A percentile compares a stretch with the other conserved stretches of the same genome.
phyloP scores from a whole-genome alignment of 2,888 invertebrate genomes.

The Drosophila pullipes region DNA sequence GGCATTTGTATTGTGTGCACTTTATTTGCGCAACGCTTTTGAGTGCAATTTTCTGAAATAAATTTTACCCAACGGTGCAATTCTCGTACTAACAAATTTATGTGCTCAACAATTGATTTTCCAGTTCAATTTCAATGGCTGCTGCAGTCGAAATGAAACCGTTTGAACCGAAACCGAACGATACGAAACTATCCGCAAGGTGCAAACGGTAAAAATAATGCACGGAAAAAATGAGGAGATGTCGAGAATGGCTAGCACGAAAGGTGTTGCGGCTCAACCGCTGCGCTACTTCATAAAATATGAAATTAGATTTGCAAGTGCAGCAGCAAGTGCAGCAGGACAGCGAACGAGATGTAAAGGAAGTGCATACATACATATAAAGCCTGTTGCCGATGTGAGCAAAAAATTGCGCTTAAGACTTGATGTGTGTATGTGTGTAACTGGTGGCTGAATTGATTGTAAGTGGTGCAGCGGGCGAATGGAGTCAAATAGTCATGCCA shows the following conservation, averaged over 20 bases:
- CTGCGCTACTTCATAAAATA: constrained; percentile 77
- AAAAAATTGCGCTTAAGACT: constrained; percentile 49
- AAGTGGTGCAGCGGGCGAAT: constrained; percentile 26
- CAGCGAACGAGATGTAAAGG: constrained; percentile 36
- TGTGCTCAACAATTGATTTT: constrained; percentile 79
- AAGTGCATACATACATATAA: constrained; percentile 55
- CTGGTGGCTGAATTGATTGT: constrained; percentile 28
- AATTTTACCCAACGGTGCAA: constrained; percentile 77
- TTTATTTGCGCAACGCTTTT: constrained; percentile 46
- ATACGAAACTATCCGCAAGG: constrained; percentile 43
- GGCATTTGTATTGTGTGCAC: constrained; percentile 41
- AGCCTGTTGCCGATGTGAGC: constrained; percentile 52
- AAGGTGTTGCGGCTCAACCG: constrained; percentile 40
- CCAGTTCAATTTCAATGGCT: constrained; percentile 65
- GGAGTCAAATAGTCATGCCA: constrained; percentile 65
- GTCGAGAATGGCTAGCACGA: constrained; percentile 26
- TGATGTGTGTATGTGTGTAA: constrained; percentile 15
- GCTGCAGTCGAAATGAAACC: constrained; percentile 22
- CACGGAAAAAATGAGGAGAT: constrained; percentile 44
- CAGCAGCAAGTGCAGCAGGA: constrained; percentile 33
- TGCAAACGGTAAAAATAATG: constrained; percentile 55
- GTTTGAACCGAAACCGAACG: constrained; percentile 20
- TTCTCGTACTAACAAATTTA: constrained; percentile 77
- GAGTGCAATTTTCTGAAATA: constrained; percentile 71
- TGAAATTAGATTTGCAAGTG: constrained; percentile 78